Evolutionary conservation across 2,113 vertebrate genomes (phyloP).

Genomic region (Physeter macrocephalus): DNA sequence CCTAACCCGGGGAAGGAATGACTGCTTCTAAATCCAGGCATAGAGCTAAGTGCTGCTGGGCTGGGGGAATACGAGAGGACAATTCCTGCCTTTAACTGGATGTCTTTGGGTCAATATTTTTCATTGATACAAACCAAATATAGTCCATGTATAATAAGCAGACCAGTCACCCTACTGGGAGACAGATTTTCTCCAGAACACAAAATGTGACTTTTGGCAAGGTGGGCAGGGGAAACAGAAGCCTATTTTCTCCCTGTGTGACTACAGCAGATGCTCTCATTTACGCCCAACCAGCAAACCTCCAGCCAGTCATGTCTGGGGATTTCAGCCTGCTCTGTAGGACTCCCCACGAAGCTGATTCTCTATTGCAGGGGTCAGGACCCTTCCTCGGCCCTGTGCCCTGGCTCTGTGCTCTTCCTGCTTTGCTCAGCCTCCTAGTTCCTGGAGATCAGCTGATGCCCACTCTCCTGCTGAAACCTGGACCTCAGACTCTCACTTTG

Average conservation of each 20-base stretch:
- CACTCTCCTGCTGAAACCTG: background rate
- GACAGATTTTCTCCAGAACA: background rate
- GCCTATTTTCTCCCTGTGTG: background rate
- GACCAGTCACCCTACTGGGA: background rate
- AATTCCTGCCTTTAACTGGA: background rate
- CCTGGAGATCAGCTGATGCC: background rate
- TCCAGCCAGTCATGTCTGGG: background rate
- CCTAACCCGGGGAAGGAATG: background rate
- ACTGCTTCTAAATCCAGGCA: background rate
- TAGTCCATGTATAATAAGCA: background rate
- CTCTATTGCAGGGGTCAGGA: fast-evolving
- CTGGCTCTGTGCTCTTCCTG: background rate
- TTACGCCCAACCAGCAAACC: background rate
- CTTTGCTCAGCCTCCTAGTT: background rate
- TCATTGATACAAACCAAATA: background rate
- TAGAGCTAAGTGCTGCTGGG: background rate
- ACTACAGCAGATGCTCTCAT: background rate
- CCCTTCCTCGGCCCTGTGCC: background rate
- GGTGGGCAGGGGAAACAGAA: background rate
- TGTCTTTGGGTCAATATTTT: background rate
- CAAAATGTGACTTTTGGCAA: background rate
- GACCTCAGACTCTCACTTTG: background rate
- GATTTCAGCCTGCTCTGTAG: background rate
- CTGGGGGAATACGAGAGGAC: fast-evolving
- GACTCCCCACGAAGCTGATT: background rate